A percentile compares a stretch with the other conserved stretches of the same genome.
These are phyloP conservation scores for Myotis myotis DNA, from an alignment of 2,797 vertebrate genomes.

Conservation along the genomic window DNA sequence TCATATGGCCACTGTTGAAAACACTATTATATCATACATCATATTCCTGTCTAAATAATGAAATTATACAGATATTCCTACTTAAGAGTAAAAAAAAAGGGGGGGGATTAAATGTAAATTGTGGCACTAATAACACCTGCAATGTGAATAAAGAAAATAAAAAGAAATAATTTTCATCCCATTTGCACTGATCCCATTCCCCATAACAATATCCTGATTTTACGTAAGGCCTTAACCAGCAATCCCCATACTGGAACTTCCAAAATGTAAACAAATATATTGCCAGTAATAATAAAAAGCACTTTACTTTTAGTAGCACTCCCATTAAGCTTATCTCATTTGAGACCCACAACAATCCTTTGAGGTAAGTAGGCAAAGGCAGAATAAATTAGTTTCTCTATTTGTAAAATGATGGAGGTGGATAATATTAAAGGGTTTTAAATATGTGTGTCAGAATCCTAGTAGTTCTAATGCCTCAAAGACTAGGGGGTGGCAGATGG, in stretches of 20 bases:
- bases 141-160: background rate
- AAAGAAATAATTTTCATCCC: background rate
- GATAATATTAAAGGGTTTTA: background rate
- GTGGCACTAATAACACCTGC: background rate
- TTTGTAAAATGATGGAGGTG: conserved; percentile 19
- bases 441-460: background rate
- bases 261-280: background rate
- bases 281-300: conserved; percentile 3
- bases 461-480: background rate
- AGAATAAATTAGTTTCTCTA: conserved; percentile 9
- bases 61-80: conserved; percentile 9
- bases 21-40: background rate
- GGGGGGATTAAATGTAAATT: background rate
- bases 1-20: conserved; percentile 2
- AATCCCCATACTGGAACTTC: background rate
- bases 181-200: background rate
- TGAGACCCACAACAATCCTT: background rate
- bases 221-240: background rate
- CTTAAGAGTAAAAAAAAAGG: background rate
- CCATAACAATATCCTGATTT: background rate
- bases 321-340: background rate
- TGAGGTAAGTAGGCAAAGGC: background rate
- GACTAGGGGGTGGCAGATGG: background rate
- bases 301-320: background rate
- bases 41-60: conserved; percentile 30